These are phyloP conservation scores for Drosophila ezoana DNA, from an alignment of 2,888 invertebrate genomes.

Conservation along the genomic window DNA sequence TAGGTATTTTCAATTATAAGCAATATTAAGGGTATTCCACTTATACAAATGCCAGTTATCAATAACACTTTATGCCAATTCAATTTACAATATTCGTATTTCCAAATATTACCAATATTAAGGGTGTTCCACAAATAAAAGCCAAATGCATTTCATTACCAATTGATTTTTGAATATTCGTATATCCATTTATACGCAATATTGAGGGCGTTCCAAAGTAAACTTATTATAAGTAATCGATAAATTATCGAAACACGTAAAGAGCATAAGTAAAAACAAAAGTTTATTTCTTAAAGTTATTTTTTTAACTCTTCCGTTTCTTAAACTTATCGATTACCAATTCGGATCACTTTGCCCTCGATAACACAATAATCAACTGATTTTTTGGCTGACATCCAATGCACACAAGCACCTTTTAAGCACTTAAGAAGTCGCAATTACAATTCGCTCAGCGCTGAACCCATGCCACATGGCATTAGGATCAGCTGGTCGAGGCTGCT, in stretches of 20 bases:
- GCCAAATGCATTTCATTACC: neutral
- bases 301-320: neutral
- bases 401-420: slow-evolving; percentile 26
- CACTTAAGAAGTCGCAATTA: slow-evolving; percentile 43
- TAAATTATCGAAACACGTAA: no score
- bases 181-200: neutral
- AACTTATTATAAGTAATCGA: no score
- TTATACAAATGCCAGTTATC: neutral
- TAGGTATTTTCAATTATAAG: neutral
- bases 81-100: no score
- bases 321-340: slow-evolving; percentile 12
- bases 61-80: neutral
- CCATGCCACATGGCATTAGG: slow-evolving; percentile 38
- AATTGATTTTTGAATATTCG: neutral
- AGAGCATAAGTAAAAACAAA: no score
- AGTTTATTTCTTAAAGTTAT: no score
- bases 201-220: neutral
- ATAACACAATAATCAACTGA: slow-evolving; percentile 32
- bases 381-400: slow-evolving; percentile 16
- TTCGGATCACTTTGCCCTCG: slow-evolving; percentile 10
- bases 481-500: slow-evolving; percentile 26
- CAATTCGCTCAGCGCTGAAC: slow-evolving; percentile 15
- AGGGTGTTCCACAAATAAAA: no score
- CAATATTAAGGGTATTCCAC: neutral
- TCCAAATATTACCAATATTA: no score